Conservation (phyloP, 2,113 vertebrate genomes). For the Lathamus discolor region DNA sequence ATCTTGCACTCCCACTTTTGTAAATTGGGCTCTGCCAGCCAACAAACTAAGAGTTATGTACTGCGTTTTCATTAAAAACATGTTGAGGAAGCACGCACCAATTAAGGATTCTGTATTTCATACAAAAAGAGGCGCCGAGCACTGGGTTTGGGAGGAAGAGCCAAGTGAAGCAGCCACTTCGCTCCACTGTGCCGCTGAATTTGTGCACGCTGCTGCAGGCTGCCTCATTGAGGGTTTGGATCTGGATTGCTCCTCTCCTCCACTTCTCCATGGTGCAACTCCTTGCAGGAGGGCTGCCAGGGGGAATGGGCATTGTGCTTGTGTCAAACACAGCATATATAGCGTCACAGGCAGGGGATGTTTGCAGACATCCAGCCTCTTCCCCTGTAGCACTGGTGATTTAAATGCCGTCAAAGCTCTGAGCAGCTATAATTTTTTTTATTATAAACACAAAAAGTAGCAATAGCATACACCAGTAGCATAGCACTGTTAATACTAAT, state of each 20-base stretch:
- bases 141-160: slow-evolving; percentile 73
- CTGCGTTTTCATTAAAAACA: slow-evolving; percentile 99
- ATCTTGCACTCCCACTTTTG: slow-evolving; percentile 99
- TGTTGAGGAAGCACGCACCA: slow-evolving; percentile 97
- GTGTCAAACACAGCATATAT: fast-evolving
- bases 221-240: not conserved
- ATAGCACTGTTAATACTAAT: not conserved
- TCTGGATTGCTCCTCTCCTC: not conserved
- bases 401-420: not conserved
- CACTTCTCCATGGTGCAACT: fast-evolving
- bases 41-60: slow-evolving; percentile 99
- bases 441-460: not conserved
- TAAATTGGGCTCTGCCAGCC: slow-evolving; percentile 99
- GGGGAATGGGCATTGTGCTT: not conserved
- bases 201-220: not conserved
- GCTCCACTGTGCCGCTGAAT: not conserved
- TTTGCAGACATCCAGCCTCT: not conserved
- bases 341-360: fast-evolving
- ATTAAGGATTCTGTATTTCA: slow-evolving; percentile 96
- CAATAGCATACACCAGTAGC: fast-evolving
- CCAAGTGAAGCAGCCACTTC: slow-evolving; percentile 49
- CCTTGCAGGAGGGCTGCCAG: not conserved
- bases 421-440: not conserved
- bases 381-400: fast-evolving
- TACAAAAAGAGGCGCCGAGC: slow-evolving; percentile 85